Conservation (phyloP, 2,888 invertebrate genomes). For the Amblyjoppa fuscipennis region DNA sequence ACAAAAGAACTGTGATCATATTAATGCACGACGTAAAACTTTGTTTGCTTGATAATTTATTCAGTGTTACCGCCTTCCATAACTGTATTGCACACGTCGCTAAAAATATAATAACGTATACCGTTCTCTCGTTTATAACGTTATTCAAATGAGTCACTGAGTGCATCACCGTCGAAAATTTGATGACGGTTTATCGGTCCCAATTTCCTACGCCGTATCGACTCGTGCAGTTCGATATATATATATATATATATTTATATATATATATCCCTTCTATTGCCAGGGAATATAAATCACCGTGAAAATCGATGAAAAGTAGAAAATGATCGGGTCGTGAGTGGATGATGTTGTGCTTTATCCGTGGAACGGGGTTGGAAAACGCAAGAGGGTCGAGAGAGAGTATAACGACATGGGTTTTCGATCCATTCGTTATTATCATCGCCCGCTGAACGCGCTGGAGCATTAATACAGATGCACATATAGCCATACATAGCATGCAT, state of each 20-base stretch:
- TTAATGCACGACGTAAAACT: background rate
- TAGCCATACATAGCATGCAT: slow-evolving; percentile 26
- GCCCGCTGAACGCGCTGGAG: slow-evolving; percentile 9
- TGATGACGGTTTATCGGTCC: slow-evolving; percentile 44
- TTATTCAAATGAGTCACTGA: slow-evolving; percentile 60
- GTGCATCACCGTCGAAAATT: slow-evolving; percentile 52
- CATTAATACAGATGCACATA: slow-evolving; percentile 50
- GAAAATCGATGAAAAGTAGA: slow-evolving; percentile 65
- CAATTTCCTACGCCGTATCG: slow-evolving; percentile 44
- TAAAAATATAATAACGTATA: slow-evolving; percentile 22
- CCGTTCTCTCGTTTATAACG: slow-evolving; percentile 54
- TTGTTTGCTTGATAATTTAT: background rate
- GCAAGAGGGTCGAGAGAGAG: slow-evolving; percentile 10
- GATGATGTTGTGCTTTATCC: slow-evolving; percentile 41
- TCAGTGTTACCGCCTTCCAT: background rate
- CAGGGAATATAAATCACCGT: slow-evolving; percentile 63
- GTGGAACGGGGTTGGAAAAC: slow-evolving; percentile 13
- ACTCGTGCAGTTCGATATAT: slow-evolving; percentile 13
- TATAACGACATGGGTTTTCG: slow-evolving; percentile 59
- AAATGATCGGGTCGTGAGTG: slow-evolving; percentile 57
- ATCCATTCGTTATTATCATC: slow-evolving; percentile 63
- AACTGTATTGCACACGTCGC: slow-evolving; percentile 9
- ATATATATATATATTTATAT: slow-evolving; percentile 3
- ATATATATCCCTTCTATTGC: slow-evolving; percentile 16
- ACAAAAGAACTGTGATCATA: background rate